phyloP scores from a whole-genome alignment of 2,797 vertebrate genomes.

The Hephaestus fuliginosus region DNA sequence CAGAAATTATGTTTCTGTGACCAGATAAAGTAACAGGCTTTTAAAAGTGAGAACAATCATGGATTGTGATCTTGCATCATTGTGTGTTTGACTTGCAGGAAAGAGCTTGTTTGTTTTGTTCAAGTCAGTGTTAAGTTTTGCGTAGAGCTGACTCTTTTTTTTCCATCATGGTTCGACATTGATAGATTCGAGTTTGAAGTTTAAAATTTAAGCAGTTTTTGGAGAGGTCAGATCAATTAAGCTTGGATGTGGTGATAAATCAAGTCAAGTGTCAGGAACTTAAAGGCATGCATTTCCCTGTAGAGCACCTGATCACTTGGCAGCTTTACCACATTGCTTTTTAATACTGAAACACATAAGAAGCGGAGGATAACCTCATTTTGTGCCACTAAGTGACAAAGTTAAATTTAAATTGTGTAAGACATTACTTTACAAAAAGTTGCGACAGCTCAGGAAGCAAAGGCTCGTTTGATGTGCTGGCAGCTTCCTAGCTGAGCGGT shows the following conservation, averaged over 20 bases:
- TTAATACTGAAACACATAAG: not conserved
- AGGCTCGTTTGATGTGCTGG: conserved; percentile 57
- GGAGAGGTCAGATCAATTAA: not conserved
- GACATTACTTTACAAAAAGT: conserved; percentile 22
- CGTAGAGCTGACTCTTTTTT: conserved; percentile 1
- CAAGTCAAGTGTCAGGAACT: conserved; percentile 12
- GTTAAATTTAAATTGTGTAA: not conserved
- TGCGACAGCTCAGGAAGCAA: conserved; percentile 11
- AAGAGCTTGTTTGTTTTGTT: not conserved
- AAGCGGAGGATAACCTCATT: not conserved
- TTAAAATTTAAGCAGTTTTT: not conserved
- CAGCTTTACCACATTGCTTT: conserved; percentile 9
- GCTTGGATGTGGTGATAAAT: not conserved
- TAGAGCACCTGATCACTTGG: not conserved
- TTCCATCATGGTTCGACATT: not conserved
- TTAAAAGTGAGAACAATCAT: conserved; percentile 11
- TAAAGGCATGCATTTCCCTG: not conserved
- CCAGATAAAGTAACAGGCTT: conserved; percentile 10
- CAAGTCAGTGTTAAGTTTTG: not conserved
- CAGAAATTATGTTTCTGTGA: not conserved
- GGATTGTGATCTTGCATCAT: not conserved
- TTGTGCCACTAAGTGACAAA: not conserved
- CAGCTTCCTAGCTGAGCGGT: conserved; percentile 44
- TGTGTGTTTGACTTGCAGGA: not conserved
- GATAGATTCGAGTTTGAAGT: not conserved